Base-by-base conservation (phyloP, 2,797 vertebrate genomes). In the Cetoscarus ocellatus region DNA sequence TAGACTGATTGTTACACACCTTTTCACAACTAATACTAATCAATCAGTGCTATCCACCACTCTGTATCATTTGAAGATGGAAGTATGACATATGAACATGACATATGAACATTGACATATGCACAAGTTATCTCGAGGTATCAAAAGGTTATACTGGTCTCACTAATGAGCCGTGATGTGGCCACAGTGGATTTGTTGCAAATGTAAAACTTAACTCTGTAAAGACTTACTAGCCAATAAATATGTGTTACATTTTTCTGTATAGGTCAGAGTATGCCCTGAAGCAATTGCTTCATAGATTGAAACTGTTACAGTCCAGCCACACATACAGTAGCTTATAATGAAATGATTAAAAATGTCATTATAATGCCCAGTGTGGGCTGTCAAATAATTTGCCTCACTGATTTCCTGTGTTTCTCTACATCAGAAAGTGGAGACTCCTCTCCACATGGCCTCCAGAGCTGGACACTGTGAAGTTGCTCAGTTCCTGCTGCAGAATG, bases 401-500 rank as follows among this genome's bases (percentile, higher is more conserved):
- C 6, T 10, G 44, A 35, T 36, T 74, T 39, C 11, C 9, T 65
- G 49, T 63, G 5, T 73, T 67, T 45, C 3, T 75, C 42, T 39
- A 1, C 45, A 61, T 54, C 87, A 98, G 98, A 99, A 99, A 93
- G 98, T 99, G 71, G 98, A 99, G 94, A 99, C 97, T 0, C 98
- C 97, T 0, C 90, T 99, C 18, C 98, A 99, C 85, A 99, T 99
- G 98, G 97, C 97, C 52, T 96, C 96, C 77, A 94, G 97, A 88
- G 97, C 97, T 10, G 97, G 97, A 45, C 98, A 99, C 88, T 96
- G 85, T 0, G 97, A 99, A 75, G 98, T 98, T 54, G 97, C 97
- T 58, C 96, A 96, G 82, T 98, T 98, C 73, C 90, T 99, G 84
- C 94, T 99, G 61, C 97, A 98, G 89, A 98, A 98, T 80, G 92